Conservation (phyloP, 64 coral and sea anemone genomes). For the Porites lutea region DNA sequence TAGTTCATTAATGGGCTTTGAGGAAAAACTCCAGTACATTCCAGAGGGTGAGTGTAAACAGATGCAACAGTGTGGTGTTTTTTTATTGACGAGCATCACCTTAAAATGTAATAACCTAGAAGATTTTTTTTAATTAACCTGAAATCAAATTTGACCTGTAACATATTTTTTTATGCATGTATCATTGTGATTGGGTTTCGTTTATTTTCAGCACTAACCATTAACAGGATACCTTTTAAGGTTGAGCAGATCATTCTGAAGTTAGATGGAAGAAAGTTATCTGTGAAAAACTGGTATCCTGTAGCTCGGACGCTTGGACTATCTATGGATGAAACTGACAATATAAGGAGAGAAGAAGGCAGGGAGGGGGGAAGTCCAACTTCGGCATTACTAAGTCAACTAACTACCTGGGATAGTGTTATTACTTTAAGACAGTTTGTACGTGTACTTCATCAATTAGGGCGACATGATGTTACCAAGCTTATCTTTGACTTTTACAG, state of each 20-base stretch:
- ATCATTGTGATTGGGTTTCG: neutral
- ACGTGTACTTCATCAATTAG: neutral
- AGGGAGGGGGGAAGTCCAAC: slow-evolving; percentile 8
- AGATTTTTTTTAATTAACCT: too few species aligned
- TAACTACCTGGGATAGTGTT: neutral
- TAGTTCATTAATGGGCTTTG: too few species aligned
- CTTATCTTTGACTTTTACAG: neutral
- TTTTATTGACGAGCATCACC: too few species aligned
- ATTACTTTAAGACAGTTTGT: neutral
- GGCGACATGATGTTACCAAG: neutral
- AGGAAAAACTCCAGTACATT: too few species aligned
- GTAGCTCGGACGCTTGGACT: neutral
- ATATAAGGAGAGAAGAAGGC: neutral
- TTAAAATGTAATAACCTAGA: too few species aligned
- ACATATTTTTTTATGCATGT: too few species aligned
- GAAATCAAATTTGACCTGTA: too few species aligned
- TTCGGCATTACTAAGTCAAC: neutral
- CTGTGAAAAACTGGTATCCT: neutral
- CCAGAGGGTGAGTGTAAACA: too few species aligned
- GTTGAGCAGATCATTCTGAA: neutral
- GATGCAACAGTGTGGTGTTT: too few species aligned
- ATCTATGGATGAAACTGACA: neutral
- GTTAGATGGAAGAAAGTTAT: neutral
- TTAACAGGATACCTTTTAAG: neutral
- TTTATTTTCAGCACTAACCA: neutral